Conservation (phyloP, 2,113 vertebrate species). For the Hepsetus odoe region DNA sequence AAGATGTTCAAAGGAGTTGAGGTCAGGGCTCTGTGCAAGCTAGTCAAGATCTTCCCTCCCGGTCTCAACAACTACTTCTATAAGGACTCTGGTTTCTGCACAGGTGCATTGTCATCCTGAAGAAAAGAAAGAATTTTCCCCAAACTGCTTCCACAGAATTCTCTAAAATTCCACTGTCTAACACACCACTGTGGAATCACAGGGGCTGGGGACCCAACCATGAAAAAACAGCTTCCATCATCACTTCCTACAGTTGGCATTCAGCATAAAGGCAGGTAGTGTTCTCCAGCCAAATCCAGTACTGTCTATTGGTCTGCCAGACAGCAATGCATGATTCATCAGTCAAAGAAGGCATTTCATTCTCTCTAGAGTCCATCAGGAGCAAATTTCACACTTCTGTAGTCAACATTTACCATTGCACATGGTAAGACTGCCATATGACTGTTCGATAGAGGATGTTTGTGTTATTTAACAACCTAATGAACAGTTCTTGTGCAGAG, state of each 20-base stretch:
- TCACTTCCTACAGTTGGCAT: neutral
- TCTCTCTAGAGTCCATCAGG: too few relatives aligned
- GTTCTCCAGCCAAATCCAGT: neutral
- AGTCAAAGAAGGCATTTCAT: too few relatives aligned
- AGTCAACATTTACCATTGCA: too few relatives aligned
- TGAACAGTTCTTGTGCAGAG: too few relatives aligned
- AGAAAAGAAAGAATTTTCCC: neutral
- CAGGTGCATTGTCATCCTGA: neutral
- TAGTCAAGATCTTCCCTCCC: neutral
- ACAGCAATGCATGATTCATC: too few relatives aligned
- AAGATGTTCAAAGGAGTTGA: neutral
- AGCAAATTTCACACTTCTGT: too few relatives aligned
- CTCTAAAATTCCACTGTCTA: neutral
- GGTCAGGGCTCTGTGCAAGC: neutral
- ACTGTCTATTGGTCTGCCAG: neutral
- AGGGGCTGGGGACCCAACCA: neutral
- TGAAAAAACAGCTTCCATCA: neutral
- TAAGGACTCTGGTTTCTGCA: neutral
- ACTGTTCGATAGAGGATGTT: too few relatives aligned
- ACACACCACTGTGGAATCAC: neutral
- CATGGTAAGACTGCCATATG: too few relatives aligned
- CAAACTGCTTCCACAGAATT: neutral
- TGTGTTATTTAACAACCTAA: too few relatives aligned
- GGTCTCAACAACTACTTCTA: neutral
- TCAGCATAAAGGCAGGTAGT: neutral